Base-by-base conservation (phyloP, 2,797 vertebrate species). In the Bradypus variegatus region DNA sequence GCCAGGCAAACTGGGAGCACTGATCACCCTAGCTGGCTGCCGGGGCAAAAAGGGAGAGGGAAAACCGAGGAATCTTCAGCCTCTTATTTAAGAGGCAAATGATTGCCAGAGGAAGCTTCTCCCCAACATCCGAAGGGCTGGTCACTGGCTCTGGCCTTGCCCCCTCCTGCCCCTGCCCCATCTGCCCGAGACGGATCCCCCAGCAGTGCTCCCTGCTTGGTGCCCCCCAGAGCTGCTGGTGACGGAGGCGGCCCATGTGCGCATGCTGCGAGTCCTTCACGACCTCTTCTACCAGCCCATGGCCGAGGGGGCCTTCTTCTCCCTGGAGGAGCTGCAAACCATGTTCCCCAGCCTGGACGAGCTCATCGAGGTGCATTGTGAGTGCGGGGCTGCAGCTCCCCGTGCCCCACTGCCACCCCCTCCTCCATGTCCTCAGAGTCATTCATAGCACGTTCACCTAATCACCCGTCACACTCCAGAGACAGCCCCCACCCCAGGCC, bases 271-370 rank as follows among this genome's bases (percentile, higher is more conserved):
- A 13, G 99, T 99, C 31, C 97, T 99, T 23, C 98, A 98, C 48
- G 98, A 97, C n/a, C 96, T 99, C 89, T 99, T 99, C 96, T 98
- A 97, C 92, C 98, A 97, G 93, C 98, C 98, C 18, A 93, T 99
- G 96, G 98, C 97, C 33, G 97, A 90, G 0, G 97, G 97, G 14
- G 95, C 95, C 55, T 98, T 98, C 94, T 97, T 99, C 92, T 93
- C 92, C 0, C 0, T 41, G 70, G 78, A 95, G 0, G 98, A 99
- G 81, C 92, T 98, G 36, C 89, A 96, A 8, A 76, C 98, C 95
- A 98, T 99, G 96, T 99, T 99, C 90, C 98, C 98, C 88, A 98
- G 94, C 97, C 97, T 99, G 83, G 98, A 99, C 2, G 98, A 99
- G 80, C 98, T 99, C 95, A 97, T 98, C 65, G 98, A 99, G 3